Evolutionary conservation across 2,888 invertebrate genomes (phyloP), one percentile per base, ranked within the genome.

Genomic region (Plebejus melissa): DNA sequence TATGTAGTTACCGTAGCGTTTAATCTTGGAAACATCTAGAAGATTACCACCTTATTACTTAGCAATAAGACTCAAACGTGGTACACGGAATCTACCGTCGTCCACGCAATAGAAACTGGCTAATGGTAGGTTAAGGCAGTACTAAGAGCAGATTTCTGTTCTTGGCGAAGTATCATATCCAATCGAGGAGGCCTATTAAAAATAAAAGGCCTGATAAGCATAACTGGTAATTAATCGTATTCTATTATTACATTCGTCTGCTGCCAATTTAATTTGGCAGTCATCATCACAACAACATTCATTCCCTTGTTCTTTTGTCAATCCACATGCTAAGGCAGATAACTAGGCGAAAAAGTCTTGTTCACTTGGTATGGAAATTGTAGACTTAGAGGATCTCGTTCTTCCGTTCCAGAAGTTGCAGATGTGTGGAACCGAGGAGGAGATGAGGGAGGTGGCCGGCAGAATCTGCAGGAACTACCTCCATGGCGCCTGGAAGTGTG

Each of bases 381-480:
- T 28, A n/a, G 75, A 57, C 22, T 54, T 38, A 32, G 75, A 50
- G 4, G 69, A 75, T 9, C 22, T 46, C 46, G 28, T 57, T 28
- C 38, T 71, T 5, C 46, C 36, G 36, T 77, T 79, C 0, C 87
- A 93, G 93, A 93, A 92, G 84, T 88, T 92, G 5, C 94, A 96
- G 93, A 95, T 96, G 94, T 95, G 95, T 79, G 95, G 95, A 13
- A 95, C 95, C 7, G 95, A 94, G 80, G 92, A 94, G 32, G 97
- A 98, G 88, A 97, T 98, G 96, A 94, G 96, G 76, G 96, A 97
- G 79, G 95, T 97, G 78, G 98, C 98, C 0, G 96, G 96, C 28
- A 95, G 96, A 82, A 97, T 98, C 81, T 98, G 98, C 90, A 95
- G 97, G 81, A 98, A 98, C 89, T 98, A 98, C 87, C 94, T 98